These are phyloP conservation scores for Poecilia wingei DNA, from an alignment of 2,797 vertebrate species.

Conservation along the genomic window DNA sequence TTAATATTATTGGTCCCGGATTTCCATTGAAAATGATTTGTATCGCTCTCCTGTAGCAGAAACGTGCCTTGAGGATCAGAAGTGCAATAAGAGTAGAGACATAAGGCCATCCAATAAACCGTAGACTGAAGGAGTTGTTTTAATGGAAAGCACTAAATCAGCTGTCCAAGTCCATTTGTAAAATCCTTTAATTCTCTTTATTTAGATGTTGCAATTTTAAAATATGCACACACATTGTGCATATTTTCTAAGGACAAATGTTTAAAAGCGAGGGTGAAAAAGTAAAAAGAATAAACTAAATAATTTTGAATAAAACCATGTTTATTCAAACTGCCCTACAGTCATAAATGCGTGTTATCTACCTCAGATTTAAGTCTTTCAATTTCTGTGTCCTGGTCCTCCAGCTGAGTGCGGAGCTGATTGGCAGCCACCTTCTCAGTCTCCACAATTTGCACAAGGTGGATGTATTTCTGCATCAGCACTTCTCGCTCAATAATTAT, in stretches of 20 bases:
- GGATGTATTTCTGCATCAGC: conserved; percentile 98
- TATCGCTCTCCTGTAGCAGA: not conserved
- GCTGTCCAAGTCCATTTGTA: not conserved
- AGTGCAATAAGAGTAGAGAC: conserved; percentile 9
- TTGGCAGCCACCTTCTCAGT: conserved; percentile 97
- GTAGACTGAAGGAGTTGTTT: conserved; percentile 6
- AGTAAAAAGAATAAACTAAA: not conserved
- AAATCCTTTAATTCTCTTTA: not conserved
- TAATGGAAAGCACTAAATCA: conserved; percentile 15
- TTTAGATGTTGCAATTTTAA: not conserved
- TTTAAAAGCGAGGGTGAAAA: not conserved
- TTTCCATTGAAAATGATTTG: conserved; percentile 11
- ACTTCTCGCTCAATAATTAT: conserved; percentile 96
- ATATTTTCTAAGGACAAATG: not conserved
- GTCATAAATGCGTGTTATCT: conserved; percentile 7
- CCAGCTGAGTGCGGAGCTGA: conserved; percentile 94
- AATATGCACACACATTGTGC: not conserved
- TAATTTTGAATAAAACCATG: not conserved
- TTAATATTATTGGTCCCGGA: conserved; percentile 5
- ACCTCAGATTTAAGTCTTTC: conserved; percentile 97
- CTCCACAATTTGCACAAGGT: conserved; percentile 96
- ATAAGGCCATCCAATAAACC: not conserved
- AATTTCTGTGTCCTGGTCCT: conserved; percentile 98
- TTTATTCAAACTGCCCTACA: not conserved
- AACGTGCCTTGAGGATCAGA: conserved; percentile 2